Evolutionary conservation across 2,113 vertebrate genomes (phyloP).

Genomic region (Mixornis gularis): DNA sequence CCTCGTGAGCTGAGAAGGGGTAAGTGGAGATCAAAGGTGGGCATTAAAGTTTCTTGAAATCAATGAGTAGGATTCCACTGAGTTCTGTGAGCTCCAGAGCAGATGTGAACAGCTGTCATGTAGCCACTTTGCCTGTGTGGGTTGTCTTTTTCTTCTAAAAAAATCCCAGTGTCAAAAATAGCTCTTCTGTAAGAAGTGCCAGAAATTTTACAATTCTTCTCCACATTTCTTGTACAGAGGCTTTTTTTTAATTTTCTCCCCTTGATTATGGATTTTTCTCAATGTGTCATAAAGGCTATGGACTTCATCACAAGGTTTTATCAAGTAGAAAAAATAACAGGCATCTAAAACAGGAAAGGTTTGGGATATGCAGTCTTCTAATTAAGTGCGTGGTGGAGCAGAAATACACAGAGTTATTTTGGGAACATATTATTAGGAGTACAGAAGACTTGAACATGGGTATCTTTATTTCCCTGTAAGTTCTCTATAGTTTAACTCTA

Average conservation of each 20-base stretch:
- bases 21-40: conserved; percentile 35
- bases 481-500: not conserved
- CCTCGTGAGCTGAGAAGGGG: not conserved
- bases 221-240: not conserved
- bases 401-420: not conserved
- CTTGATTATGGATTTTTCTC: not conserved
- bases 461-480: not conserved
- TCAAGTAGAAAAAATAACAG: not conserved
- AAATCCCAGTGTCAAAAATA: not conserved
- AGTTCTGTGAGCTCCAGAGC: not conserved
- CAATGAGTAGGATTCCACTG: not conserved
- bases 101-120: not conserved
- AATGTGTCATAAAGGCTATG: not conserved
- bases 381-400: not conserved
- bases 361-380: not conserved
- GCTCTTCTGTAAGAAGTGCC: not conserved
- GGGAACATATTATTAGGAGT: not conserved
- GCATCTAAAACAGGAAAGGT: not conserved
- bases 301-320: not conserved
- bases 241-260: not conserved
- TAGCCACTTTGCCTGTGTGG: not conserved
- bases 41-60: conserved; percentile 8
- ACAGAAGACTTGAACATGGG: not conserved
- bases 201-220: not conserved
- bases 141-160: not conserved